Percentiles rank a stretch among this genome's conserved stretches.
phyloP scores from a whole-genome alignment of 2,113 vertebrate species.

The Atrichornis clamosus region DNA sequence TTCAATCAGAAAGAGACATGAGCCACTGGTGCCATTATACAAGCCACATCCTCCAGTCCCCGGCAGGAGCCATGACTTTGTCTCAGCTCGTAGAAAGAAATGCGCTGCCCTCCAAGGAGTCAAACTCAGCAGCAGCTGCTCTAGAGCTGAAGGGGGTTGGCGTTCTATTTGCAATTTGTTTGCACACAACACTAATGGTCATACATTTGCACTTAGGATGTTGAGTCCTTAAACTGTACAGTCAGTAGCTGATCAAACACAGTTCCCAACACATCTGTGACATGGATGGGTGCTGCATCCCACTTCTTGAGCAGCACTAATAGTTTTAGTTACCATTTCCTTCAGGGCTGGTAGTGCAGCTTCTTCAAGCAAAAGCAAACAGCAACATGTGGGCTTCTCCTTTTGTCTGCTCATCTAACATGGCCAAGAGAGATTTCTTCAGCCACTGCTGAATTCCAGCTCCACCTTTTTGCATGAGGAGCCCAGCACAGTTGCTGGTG shows the following conservation, averaged over 20 bases:
- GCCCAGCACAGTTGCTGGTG: background rate
- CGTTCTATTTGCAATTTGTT: background rate
- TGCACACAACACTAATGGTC: background rate
- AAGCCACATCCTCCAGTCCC: background rate
- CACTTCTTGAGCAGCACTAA: background rate
- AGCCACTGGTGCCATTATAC: background rate
- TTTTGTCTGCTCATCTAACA: background rate
- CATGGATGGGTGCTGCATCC: background rate
- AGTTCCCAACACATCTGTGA: background rate
- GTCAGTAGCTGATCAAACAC: background rate
- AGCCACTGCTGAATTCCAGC: background rate
- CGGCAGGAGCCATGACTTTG: background rate
- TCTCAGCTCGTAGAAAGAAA: background rate
- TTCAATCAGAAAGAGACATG: background rate
- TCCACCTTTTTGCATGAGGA: background rate
- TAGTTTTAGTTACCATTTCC: background rate
- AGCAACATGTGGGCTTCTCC: background rate
- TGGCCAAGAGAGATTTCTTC: background rate
- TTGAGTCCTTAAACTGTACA: background rate
- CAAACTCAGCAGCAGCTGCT: background rate
- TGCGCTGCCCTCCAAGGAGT: fast-evolving
- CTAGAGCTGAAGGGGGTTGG: background rate
- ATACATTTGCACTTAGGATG: background rate
- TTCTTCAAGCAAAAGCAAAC: background rate
- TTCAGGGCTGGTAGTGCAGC: background rate